Conservation (phyloP, 2,888 invertebrate genomes). For the Polydrusus pterygomalis region DNA sequence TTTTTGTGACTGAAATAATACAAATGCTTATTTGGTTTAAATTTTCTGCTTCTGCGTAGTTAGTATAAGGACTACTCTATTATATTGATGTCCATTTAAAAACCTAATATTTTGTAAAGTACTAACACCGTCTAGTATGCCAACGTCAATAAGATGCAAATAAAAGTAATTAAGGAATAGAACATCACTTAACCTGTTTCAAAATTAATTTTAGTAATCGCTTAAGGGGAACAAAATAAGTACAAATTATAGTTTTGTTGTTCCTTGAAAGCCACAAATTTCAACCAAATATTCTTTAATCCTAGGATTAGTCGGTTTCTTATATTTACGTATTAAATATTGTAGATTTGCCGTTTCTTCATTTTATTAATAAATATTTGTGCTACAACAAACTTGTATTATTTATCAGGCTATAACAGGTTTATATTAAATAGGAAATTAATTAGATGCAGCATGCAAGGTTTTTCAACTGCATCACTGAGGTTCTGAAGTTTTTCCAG, state of each 20-base stretch:
- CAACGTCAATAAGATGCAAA: constrained; percentile 11
- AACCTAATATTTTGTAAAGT: constrained; percentile 46
- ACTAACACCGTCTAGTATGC: constrained; percentile 37
- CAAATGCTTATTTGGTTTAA: constrained; percentile 15
- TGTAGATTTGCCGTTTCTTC: constrained; percentile 31
- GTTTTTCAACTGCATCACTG: no score
- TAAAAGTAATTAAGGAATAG: constrained; percentile 4
- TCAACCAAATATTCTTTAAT: constrained; percentile 49
- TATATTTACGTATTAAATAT: constrained; percentile 34
- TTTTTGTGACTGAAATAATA: constrained; percentile 43
- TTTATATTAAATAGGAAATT: no score
- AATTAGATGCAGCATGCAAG: no score
- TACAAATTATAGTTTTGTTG: constrained; percentile 43
- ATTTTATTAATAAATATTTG: constrained; percentile 42
- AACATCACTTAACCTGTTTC: constrained; percentile 4
- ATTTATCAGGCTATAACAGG: background rate
- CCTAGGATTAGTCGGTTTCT: constrained; percentile 37
- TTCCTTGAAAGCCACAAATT: constrained; percentile 35
- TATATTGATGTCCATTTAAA: constrained; percentile 25
- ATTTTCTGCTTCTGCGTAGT: constrained; percentile 11
- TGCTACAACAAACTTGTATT: constrained; percentile 22
- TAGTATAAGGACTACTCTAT: constrained; percentile 11
- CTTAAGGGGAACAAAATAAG: constrained; percentile 37
- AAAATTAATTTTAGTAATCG: constrained; percentile 42
- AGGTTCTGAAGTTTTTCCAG: no score